Base-by-base conservation (phyloP, 2,113 vertebrate genomes). In the Chaetorhynchus papuensis region DNA sequence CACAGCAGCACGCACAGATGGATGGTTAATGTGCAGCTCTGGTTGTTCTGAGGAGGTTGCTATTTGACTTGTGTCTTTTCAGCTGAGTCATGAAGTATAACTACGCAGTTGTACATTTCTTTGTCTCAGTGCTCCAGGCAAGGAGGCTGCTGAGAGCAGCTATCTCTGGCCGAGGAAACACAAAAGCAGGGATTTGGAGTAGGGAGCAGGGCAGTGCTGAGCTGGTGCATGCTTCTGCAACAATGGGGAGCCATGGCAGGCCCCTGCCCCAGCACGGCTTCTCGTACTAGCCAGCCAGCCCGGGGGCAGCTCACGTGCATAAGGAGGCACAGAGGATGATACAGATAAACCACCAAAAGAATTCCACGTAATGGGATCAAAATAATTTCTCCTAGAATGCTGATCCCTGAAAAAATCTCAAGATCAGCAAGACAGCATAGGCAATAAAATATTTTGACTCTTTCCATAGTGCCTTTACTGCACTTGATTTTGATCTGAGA, bases 121-220 rank as follows among this genome's bases (percentile, higher is more conserved):
- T 97, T 97, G 93, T 96, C 83, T 89, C 77, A 3, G 30, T 33
- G 79, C 35, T 20, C 63, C 83, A 42, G 45, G 95, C 94, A 95
- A 96, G 95, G 90, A 96, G 93, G 88, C 87, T 61, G 89, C 90
- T 85, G 95, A 69, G 69, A 78, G 87, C 96, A 65, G 91, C 93
- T 93, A 26, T 83, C 93, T 90, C 81, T 79, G 94, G 78, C 90
- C 27, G 33, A 53, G 71, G 90, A 31, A 86, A 93, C 75, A 96
- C 97, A 97, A 96, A 97, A 90, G 95, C 80, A 0, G 83, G 96
- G 96, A 97, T 97, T 97, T 97, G 83, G 89, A 94, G 76, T 39
- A 53, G 2, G 9, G 59, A 75, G 83, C 24, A 1, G 54, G 89
- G 96, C 94, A 90, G 72, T 87, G 97, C 97, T 96, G 95, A 96